Evolutionary conservation across 2,797 vertebrate species (phyloP), one percentile per base, ranked within the genome.

Genomic region (Cossypha heuglini): DNA sequence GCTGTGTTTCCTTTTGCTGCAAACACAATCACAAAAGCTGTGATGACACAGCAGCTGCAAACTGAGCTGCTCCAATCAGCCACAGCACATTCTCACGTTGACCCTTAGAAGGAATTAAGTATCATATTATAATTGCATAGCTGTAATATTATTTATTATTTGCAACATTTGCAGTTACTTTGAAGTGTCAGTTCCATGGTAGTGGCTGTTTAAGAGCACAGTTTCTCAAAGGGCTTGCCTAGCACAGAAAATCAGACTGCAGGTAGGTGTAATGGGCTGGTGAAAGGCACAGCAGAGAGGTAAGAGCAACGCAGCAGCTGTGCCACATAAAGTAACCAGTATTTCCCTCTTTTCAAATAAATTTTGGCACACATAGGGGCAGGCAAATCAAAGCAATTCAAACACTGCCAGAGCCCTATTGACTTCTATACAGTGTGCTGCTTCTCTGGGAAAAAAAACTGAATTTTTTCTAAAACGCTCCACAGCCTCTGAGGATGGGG

Each of bases 311-410:
- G 76, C 69, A 64, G 83, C 74, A 92, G 94, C 93, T 96, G 91
- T 68, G 87, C 84, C 83, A 88, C 87, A 83, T 72, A 93, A 96
- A 94, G 68, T 84, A 96, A 90, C 94, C 78, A 42, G 74, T 71
- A 94, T 81, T 94, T 95, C 90, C 82, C 51, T 79, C 79, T 69
- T 86, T 94, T 73, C 7, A 88, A 75, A 94, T 86, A 86, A 72
- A 86, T 95, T 93, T 92, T 95, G 93, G 94, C 94, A 94, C 91
- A 81, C 2, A 0, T n/a, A 83, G 75, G 33, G 79, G 69, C 79
- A 95, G 71, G 91, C 88, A 96, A 96, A 95, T 95, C 91, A 94
- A 95, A 94, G 93, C 64, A 95, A 95, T 95, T 94, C 86, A 90
- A 91, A 86, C 19, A 2, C 80, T 90, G 89, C 80, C 84, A 95